phyloP scores from a whole-genome alignment of 2,113 vertebrate genomes.

The Scophthalmus maximus region DNA sequence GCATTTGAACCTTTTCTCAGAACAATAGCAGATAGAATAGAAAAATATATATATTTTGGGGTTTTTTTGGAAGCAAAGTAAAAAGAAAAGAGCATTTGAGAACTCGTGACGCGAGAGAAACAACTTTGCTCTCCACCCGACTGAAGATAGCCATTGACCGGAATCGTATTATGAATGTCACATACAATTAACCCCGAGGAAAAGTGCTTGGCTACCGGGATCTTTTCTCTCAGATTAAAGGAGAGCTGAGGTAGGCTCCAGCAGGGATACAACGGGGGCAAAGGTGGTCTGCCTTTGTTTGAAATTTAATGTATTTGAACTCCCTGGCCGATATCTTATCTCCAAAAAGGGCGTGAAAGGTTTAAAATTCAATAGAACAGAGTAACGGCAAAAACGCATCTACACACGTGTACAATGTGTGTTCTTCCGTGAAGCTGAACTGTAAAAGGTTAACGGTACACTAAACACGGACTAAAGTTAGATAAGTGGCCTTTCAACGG shows the following conservation, averaged over 20 bases:
- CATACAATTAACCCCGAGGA: slow-evolving; percentile 70
- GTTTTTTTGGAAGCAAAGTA: neutral
- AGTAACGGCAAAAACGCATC: neutral
- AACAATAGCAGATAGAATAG: slow-evolving; percentile 33
- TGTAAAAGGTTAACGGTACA: neutral
- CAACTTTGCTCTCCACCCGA: slow-evolving; percentile 17
- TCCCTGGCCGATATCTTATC: slow-evolving; percentile 28
- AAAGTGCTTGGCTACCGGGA: slow-evolving; percentile 56
- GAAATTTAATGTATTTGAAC: slow-evolving; percentile 55
- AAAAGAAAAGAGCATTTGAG: neutral
- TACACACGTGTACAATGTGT: neutral
- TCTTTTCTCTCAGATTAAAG: slow-evolving; percentile 56
- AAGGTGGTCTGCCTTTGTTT: slow-evolving; percentile 46
- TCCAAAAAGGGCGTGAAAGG: neutral
- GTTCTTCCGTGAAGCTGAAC: neutral
- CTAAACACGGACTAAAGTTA: slow-evolving; percentile 8
- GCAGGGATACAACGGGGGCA: slow-evolving; percentile 47
- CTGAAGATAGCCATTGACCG: slow-evolving; percentile 43
- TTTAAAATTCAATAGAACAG: slow-evolving; percentile 1
- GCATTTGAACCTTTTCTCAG: slow-evolving; percentile 42
- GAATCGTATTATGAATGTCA: slow-evolving; percentile 58
- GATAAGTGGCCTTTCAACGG: slow-evolving; percentile 12
- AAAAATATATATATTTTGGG: too few relatives aligned
- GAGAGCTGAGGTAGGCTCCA: slow-evolving; percentile 31
- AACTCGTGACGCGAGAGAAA: slow-evolving; percentile 18